phyloP scores from a whole-genome alignment of 2,113 vertebrate species.

The Nanorana parkeri region DNA sequence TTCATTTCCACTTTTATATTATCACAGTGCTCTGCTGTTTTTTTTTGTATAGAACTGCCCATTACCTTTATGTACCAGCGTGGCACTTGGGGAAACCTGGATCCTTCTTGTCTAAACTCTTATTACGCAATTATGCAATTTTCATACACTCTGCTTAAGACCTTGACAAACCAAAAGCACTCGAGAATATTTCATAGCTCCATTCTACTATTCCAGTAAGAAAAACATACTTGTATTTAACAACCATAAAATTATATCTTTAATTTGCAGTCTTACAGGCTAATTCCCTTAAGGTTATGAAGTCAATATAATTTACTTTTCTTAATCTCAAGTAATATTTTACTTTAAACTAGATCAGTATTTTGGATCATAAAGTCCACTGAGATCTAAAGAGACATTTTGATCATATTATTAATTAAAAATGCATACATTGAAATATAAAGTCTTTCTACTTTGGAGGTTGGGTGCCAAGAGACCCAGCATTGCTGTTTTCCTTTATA shows the following conservation, averaged over 20 bases:
- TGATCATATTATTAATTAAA: constrained; percentile 35
- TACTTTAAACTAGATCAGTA: not conserved
- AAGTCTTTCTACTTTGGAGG: constrained; percentile 12
- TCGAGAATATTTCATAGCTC: too few relatives aligned
- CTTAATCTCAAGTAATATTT: not conserved
- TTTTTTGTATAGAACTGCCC: not conserved
- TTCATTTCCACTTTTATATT: not conserved
- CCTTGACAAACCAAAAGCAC: too few relatives aligned
- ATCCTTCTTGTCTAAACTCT: not conserved
- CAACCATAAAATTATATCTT: not conserved
- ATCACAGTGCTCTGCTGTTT: not conserved
- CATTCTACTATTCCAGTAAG: too few relatives aligned
- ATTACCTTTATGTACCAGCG: not conserved
- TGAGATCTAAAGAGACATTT: not conserved
- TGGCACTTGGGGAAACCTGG: not conserved
- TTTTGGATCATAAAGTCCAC: constrained; percentile 1
- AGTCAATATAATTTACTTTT: not conserved
- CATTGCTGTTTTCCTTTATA: not conserved
- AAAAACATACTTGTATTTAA: not conserved
- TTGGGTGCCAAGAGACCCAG: constrained; percentile 1
- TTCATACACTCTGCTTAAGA: too few relatives aligned
- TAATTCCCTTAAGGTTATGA: too few relatives aligned
- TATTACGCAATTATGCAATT: not conserved
- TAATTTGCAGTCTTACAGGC: too few relatives aligned
- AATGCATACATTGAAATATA: constrained; percentile 27